A percentile compares a stretch with the other conserved stretches of the same genome.
Evolutionary conservation across 2,888 invertebrate genomes (phyloP).

Genomic region (Stenotaenia linearis): DNA sequence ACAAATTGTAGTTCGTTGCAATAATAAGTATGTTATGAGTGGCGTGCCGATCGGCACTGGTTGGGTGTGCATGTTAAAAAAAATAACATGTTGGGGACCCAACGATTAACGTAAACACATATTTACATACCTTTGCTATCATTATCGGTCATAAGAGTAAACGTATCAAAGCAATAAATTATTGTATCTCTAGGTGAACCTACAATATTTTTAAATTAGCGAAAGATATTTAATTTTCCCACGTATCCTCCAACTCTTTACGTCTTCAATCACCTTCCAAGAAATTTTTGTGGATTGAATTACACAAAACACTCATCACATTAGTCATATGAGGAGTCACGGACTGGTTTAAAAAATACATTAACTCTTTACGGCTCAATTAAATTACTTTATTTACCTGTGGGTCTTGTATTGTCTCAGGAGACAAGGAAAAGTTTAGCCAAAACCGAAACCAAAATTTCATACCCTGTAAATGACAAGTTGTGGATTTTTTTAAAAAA

Average conservation of each 20-base stretch:
- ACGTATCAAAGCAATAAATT: not conserved
- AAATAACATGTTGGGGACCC: too few relatives aligned
- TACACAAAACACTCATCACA: not conserved
- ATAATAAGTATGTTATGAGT: too few relatives aligned
- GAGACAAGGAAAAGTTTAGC: not conserved
- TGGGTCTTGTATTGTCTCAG: not conserved
- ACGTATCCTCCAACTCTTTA: not conserved
- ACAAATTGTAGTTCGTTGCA: too few relatives aligned
- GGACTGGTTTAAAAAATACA: not conserved
- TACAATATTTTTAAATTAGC: not conserved
- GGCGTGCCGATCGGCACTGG: too few relatives aligned
- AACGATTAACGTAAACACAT: too few relatives aligned
- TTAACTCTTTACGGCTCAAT: not conserved
- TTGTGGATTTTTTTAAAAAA: too few relatives aligned
- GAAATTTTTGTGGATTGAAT: not conserved
- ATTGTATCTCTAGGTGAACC: not conserved
- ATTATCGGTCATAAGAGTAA: not conserved
- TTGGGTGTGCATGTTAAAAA: too few relatives aligned
- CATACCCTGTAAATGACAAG: not conserved
- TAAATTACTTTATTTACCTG: not conserved
- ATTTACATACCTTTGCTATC: not conserved
- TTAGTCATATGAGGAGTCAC: not conserved
- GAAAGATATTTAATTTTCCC: not conserved
- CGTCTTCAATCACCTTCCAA: not conserved
- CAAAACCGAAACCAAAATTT: not conserved